Evolutionary conservation across 2,888 invertebrate species (phyloP), one percentile per base, ranked within the genome.

Genomic region (Sarcophaga subvicina): DNA sequence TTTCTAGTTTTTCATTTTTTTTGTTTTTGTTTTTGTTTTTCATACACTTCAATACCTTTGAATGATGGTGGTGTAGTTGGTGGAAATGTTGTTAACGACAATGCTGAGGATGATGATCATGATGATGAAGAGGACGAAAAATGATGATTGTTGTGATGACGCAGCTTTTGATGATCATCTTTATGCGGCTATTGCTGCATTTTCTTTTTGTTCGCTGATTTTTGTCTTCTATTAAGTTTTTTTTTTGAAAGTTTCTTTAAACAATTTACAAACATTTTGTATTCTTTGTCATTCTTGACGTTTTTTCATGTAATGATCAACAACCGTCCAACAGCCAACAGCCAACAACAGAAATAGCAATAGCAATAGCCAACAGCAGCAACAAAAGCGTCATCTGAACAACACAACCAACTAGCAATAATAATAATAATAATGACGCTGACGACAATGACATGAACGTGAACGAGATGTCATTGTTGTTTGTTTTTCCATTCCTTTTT

Each of bases 381-480:
- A 86, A 78, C 37, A 78, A 77, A 78, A 75, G 75, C 80, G 59
- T 82, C 82, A 70, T 73, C 82, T 62, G 12, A 14, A 67, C 73
- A 78, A 85, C 17, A 75, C 72, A 79, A 76, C 45, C 77, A 79
- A 75, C 75, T 37, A 73, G 59, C 80, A 86, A 83, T 69, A 83
- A 82, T 79, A 76, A 86, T 77, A 80, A 80, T 69, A 83, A 82
- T 79, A 76, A 86, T 77, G 75, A 84, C 66, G 88, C 82, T 86
- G 86, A 88, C 81, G 88, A 85, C 88, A 88, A 87, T 88, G 88
- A 88, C 89, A 88, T 88, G 86, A 80, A 88, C 88, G 85, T 87
- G 86, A 87, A 88, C 88, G 89, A 89, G 88, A 88, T 88, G 88
- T 88, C 88, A 87, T 85, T 89, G 80, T 49, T 82, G 79, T 84